Evolutionary conservation across 2,113 vertebrate species (phyloP).

Genomic region (Phrynocephalus versicolor): DNA sequence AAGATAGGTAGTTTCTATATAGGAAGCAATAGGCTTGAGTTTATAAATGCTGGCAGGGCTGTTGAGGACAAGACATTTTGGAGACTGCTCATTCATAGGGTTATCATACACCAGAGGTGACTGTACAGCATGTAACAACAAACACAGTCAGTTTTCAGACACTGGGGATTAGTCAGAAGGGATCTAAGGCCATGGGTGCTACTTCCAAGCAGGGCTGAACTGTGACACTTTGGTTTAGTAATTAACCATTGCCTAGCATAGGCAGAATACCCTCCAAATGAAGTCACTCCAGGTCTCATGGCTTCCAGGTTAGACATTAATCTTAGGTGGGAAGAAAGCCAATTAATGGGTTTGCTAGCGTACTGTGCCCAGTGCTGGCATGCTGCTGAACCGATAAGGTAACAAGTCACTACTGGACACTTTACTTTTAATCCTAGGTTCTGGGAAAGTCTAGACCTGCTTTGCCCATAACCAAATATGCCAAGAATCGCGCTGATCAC

Average conservation of each 20-base stretch:
- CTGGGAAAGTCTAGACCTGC: background rate
- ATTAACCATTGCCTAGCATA: background rate
- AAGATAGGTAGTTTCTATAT: no score
- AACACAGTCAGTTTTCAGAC: background rate
- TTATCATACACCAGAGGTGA: no score
- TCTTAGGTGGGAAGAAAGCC: background rate
- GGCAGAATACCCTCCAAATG: background rate
- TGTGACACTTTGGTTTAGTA: background rate
- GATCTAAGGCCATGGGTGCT: background rate
- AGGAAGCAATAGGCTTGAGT: no score
- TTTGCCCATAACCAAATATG: background rate
- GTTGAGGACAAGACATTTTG: no score
- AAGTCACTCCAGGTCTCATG: background rate
- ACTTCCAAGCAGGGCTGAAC: background rate
- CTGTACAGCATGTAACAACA: background rate
- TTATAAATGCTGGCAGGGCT: no score
- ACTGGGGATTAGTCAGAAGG: background rate
- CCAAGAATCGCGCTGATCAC: background rate
- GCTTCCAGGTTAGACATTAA: background rate
- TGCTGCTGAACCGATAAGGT: background rate
- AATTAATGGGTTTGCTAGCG: background rate
- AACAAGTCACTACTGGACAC: background rate
- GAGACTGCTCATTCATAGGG: no score
- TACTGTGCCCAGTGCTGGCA: background rate
- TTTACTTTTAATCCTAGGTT: background rate